phyloP scores from a whole-genome alignment of 1,140 invertebrate genomes.

The Nebria ingens region DNA sequence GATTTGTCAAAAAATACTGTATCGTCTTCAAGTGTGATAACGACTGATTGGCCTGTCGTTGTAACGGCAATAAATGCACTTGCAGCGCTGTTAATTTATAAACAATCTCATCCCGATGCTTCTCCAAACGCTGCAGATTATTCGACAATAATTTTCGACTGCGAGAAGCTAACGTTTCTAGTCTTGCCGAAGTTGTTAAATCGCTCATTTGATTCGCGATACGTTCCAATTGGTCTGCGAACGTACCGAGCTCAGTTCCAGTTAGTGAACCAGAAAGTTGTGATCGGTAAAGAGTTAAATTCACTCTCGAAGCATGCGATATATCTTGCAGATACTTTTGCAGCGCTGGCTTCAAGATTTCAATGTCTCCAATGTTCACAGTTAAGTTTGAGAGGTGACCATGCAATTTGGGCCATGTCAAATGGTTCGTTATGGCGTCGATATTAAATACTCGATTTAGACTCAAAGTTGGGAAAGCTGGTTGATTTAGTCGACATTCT shows the following conservation, averaged over 20 bases:
- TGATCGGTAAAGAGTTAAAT: conserved; percentile 54
- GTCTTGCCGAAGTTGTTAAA: conserved; percentile 47
- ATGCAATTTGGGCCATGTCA: conserved; percentile 48
- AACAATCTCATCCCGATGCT: conserved; percentile 55
- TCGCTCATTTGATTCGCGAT: conserved; percentile 60
- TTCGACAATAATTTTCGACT: conserved; percentile 50
- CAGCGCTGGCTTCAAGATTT: conserved; percentile 44
- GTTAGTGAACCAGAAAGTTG: conserved; percentile 53
- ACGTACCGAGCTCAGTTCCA: conserved; percentile 56
- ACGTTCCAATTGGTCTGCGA: conserved; percentile 63
- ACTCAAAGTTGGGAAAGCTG: conserved; percentile 60
- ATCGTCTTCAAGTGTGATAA: conserved; percentile 60
- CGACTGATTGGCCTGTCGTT: conserved; percentile 57
- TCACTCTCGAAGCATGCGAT: conserved; percentile 48
- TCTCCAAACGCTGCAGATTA: conserved; percentile 56
- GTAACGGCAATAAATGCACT: conserved; percentile 54
- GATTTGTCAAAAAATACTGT: conserved; percentile 62
- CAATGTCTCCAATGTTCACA: conserved; percentile 36
- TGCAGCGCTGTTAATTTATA: conserved; percentile 65
- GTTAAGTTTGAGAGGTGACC: conserved; percentile 38
- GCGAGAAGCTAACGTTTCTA: conserved; percentile 52
- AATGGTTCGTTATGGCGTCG: conserved; percentile 40
- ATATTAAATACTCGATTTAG: conserved; percentile 36
- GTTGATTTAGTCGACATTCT: conserved; percentile 55
- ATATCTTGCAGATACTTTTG: conserved; percentile 52